Conservation (phyloP, 2,797 vertebrate species). For the Chromis chromis region DNA sequence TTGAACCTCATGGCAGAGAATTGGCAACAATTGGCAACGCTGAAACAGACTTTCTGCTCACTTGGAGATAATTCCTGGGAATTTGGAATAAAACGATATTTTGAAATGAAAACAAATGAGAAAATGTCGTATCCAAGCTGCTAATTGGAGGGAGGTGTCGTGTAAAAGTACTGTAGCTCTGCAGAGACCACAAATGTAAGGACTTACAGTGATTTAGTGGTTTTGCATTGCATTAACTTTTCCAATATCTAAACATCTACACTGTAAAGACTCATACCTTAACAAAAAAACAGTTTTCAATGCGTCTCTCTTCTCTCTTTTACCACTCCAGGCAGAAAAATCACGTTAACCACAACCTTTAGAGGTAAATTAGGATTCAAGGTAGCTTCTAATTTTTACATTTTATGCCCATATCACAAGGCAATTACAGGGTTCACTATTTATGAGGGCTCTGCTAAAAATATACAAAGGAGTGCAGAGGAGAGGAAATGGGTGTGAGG, state of each 20-base stretch:
- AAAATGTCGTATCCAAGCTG: conserved; percentile 35
- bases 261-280: conserved; percentile 26
- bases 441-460: conserved; percentile 35
- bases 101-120: conserved; percentile 58
- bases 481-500: conserved; percentile 39
- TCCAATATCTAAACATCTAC: conserved; percentile 20
- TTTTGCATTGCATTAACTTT: conserved; percentile 35
- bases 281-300: background rate
- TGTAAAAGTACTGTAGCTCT: conserved; percentile 12
- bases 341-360: conserved; percentile 10
- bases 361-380: conserved; percentile 40
- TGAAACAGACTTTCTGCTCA: conserved; percentile 3
- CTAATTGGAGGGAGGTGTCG: conserved; percentile 39
- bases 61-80: conserved; percentile 6
- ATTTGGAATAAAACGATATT: conserved; percentile 49
- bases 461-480: conserved; percentile 21
- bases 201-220: background rate
- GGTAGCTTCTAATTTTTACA: conserved; percentile 42
- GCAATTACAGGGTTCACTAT: conserved; percentile 48
- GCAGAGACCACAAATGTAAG: conserved; percentile 49
- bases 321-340: conserved; percentile 10
- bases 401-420: conserved; percentile 13
- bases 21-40: conserved; percentile 10
- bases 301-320: background rate
- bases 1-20: conserved; percentile 32